Evolutionary conservation across 2,888 invertebrate species (phyloP).

Genomic region (Crocallis elinguaria): DNA sequence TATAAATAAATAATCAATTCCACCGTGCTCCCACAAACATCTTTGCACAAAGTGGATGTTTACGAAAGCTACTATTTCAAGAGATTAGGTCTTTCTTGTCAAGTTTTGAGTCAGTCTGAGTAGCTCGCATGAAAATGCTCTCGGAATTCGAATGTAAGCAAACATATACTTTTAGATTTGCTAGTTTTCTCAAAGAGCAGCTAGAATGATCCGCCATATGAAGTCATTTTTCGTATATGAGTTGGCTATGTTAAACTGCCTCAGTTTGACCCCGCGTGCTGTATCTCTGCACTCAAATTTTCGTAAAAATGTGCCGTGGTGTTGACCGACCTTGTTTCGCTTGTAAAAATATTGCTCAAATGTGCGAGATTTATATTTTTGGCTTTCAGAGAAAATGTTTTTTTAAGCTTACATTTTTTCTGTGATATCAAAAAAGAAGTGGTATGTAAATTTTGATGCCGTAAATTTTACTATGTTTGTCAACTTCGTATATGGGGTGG

Average conservation of each 20-base stretch:
- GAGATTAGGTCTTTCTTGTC: slow-evolving; percentile 32
- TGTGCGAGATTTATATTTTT: not conserved
- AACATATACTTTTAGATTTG: slow-evolving; percentile 8
- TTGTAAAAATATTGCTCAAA: slow-evolving; percentile 8
- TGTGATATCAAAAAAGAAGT: too few relatives aligned
- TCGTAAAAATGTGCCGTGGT: slow-evolving; percentile 5
- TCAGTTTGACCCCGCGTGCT: slow-evolving; percentile 15
- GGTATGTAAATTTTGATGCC: too few relatives aligned
- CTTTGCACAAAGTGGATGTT: slow-evolving; percentile 22
- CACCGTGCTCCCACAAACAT: slow-evolving; percentile 33
- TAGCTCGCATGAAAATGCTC: slow-evolving; percentile 15
- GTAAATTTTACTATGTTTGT: too few relatives aligned
- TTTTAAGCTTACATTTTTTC: too few relatives aligned
- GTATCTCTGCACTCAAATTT: slow-evolving; percentile 13
- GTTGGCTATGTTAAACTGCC: slow-evolving; percentile 1
- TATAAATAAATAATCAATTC: slow-evolving; percentile 65
- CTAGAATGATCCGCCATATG: slow-evolving; percentile 4
- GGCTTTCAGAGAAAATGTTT: too few relatives aligned
- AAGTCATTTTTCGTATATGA: slow-evolving; percentile 14
- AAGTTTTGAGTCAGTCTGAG: slow-evolving; percentile 30
- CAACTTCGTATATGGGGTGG: too few relatives aligned
- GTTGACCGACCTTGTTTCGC: slow-evolving; percentile 11
- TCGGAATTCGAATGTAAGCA: slow-evolving; percentile 9
- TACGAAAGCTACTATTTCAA: slow-evolving; percentile 29
- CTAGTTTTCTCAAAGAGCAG: slow-evolving; percentile 7